phyloP scores from a whole-genome alignment of 2,113 vertebrate species.

The Monopterus albus region DNA sequence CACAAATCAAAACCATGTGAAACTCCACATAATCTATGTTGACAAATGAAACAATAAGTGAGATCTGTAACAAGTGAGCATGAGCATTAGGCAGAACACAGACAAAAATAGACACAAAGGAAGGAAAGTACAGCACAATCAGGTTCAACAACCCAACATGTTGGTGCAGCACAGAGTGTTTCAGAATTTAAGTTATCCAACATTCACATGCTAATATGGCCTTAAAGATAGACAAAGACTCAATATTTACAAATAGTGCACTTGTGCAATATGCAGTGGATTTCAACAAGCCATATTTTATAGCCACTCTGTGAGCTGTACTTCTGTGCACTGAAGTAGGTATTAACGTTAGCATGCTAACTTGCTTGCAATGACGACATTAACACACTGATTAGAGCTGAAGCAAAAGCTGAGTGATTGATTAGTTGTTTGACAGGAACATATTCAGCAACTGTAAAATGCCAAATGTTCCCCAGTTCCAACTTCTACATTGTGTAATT shows the following conservation, averaged over 20 bases:
- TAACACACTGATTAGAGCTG: no score
- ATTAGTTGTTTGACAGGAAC: not conserved
- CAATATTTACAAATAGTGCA: constrained; percentile 10
- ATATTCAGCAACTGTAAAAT: no score
- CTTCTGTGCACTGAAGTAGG: no score
- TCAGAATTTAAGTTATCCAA: constrained; percentile 12
- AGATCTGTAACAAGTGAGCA: constrained; percentile 42
- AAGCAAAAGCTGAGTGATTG: not conserved
- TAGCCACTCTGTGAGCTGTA: not conserved
- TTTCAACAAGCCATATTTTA: not conserved
- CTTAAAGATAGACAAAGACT: no score
- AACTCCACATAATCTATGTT: constrained; percentile 56
- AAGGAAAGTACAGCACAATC: constrained; percentile 57
- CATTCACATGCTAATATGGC: not conserved
- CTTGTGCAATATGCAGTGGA: not conserved
- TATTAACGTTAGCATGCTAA: not conserved
- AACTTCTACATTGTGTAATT: no score
- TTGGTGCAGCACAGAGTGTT: constrained; percentile 33
- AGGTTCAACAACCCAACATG: constrained; percentile 27
- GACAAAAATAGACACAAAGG: constrained; percentile 73
- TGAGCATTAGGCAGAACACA: constrained; percentile 27
- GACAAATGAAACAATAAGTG: constrained; percentile 73
- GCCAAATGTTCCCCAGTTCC: not conserved
- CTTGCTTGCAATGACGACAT: no score
- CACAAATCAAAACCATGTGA: constrained; percentile 57